Evolutionary conservation across 2,113 vertebrate genomes (phyloP), one percentile per base, ranked within the genome.

Genomic region (Chloebia gouldiae): DNA sequence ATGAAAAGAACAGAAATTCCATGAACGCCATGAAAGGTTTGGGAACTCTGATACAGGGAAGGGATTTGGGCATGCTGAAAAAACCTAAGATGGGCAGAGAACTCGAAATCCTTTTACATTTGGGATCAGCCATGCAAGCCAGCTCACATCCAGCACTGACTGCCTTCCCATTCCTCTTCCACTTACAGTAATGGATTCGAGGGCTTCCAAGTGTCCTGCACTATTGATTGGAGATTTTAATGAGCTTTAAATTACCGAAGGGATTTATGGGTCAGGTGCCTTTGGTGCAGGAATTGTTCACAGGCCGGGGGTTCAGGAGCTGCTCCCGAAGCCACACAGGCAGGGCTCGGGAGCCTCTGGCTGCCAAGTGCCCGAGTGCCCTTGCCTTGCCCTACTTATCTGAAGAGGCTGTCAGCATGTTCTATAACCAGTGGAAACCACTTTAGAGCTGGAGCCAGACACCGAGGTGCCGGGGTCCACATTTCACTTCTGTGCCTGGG

Each of bases 361-460:
- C 95, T 96, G 94, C 96, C 96, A 86, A 95, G 93, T 7, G 11
- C 94, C 93, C 35, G 50, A 45, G 82, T 95, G 94, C 94, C 96
- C 96, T 95, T 84, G 90, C 95, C 95, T 92, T 96, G 95, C 94
- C 96, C 95, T 96, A 2, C 95, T 97, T 97, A 96, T 96, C 96
- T 97, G 96, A 64, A 96, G 96, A 96, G 95, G 90, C 93, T 97
- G 96, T 97, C 96, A 97, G 93, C 96, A 92, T 96, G 95, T 94
- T 94, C 96, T 90, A 76, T 96, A 96, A 94, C 90, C 59, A 88
- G 96, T 97, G 95, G 93, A 96, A 97, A 97, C 88, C 96, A 97
- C 96, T 96, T 95, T 65, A 96, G 95, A 78, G 93, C 96, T 81
- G 95, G 95, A 97, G 96, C 96, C 96, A 97, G 96, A 97, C 96